A percentile compares a stretch with the other conserved stretches of the same genome.
Conservation (phyloP, 2,888 invertebrate species). For the Zele albiditarsus region DNA sequence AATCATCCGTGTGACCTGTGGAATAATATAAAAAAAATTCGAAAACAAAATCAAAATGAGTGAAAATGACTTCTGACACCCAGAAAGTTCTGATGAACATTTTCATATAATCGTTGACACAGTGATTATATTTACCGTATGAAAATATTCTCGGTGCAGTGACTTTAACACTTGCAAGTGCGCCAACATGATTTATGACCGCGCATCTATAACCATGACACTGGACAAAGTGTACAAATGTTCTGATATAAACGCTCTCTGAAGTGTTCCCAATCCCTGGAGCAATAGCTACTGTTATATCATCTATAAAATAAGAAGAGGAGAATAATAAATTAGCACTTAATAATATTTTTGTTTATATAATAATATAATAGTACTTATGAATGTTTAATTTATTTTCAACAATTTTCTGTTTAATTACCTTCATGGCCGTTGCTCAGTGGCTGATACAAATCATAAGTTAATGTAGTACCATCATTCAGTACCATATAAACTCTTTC, state of each 20-base stretch:
- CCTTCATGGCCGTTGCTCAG: slow-evolving; percentile 82
- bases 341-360: no score
- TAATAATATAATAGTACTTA: neutral
- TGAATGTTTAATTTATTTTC: neutral
- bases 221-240: slow-evolving; percentile 94
- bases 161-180: slow-evolving; percentile 87
- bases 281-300: slow-evolving; percentile 90
- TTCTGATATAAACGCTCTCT: slow-evolving; percentile 94
- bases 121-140: slow-evolving; percentile 80
- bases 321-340: neutral
- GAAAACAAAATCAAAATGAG: no score
- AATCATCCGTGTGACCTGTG: slow-evolving; percentile 92
- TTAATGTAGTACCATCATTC: slow-evolving; percentile 90
- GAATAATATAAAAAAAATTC: slow-evolving; percentile 13
- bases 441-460: slow-evolving; percentile 94
- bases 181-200: slow-evolving; percentile 95
- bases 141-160: slow-evolving; percentile 92
- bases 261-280: slow-evolving; percentile 96
- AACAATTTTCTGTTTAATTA: slow-evolving; percentile 63
- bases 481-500: slow-evolving; percentile 85
- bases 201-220: slow-evolving; percentile 93
- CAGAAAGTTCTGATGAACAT: no score
- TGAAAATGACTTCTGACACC: no score
- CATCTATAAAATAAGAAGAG: slow-evolving; percentile 76
- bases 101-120: neutral